A percentile compares a stretch with the other conserved stretches of the same genome.
Evolutionary conservation across 2,888 invertebrate genomes (phyloP).

Genomic region (Hybos culiciformis): DNA sequence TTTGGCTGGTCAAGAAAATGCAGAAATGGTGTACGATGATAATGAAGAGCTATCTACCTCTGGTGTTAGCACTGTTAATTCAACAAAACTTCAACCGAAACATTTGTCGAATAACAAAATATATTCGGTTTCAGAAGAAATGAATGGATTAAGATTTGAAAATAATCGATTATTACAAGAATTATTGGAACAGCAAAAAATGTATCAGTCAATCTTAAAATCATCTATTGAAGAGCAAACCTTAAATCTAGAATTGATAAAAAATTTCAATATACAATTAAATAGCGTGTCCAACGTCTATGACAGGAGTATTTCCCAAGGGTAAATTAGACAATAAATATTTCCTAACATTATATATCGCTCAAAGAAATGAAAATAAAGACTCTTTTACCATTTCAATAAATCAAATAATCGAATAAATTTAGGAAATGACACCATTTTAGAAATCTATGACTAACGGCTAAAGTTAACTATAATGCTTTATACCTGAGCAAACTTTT

Average conservation of each 20-base stretch:
- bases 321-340: constrained; percentile 13
- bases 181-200: constrained; percentile 59
- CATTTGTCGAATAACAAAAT: constrained; percentile 32
- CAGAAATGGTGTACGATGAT: constrained; percentile 33
- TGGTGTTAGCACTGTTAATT: constrained; percentile 46
- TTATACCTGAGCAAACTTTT: too few species aligned
- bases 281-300: constrained; percentile 11
- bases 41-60: constrained; percentile 29
- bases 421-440: too few species aligned
- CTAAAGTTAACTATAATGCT: too few species aligned
- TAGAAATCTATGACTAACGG: too few species aligned
- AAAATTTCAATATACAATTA: constrained; percentile 33
- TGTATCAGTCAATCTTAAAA: constrained; percentile 56
- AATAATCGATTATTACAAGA: constrained; percentile 56
- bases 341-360: too few species aligned
- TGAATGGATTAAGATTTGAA: constrained; percentile 35
- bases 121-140: constrained; percentile 32
- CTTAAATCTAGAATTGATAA: constrained; percentile 45
- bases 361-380: too few species aligned
- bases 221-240: constrained; percentile 56
- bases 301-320: constrained; percentile 17
- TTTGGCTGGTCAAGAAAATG: constrained; percentile 58
- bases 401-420: too few species aligned
- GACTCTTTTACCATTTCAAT: too few species aligned
- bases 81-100: constrained; percentile 41